Evolutionary conservation across 2,888 invertebrate genomes (phyloP).

Genomic region (Pyrrhosoma nymphula): DNA sequence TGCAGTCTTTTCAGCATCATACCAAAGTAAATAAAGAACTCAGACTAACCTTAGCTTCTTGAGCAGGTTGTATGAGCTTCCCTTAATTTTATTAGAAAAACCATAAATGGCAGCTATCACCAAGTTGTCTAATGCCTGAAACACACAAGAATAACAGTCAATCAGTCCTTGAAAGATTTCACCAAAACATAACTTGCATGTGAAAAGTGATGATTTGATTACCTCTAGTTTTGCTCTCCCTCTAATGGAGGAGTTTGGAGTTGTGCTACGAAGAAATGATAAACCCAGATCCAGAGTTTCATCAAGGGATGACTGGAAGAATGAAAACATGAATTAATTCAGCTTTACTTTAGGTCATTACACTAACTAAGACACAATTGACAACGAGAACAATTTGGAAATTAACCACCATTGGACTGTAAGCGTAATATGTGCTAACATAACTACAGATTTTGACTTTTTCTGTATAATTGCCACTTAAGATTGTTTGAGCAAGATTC

Average conservation of each 20-base stretch:
- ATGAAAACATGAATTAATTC: neutral
- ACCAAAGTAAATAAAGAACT: no score
- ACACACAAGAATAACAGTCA: slow-evolving; percentile 38
- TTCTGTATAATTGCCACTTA: no score
- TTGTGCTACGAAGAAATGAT: slow-evolving; percentile 72
- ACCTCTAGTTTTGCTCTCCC: slow-evolving; percentile 74
- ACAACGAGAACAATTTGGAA: no score
- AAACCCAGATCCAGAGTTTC: slow-evolving; percentile 70
- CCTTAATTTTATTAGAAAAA: slow-evolving; percentile 79
- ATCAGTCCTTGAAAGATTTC: neutral
- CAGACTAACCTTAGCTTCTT: slow-evolving; percentile 78
- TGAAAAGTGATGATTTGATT: slow-evolving; percentile 41
- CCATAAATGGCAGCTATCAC: slow-evolving; percentile 80
- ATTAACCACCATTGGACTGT: no score
- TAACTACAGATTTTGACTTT: no score
- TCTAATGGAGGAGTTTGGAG: slow-evolving; percentile 72
- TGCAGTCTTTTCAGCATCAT: no score
- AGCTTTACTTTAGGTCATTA: no score
- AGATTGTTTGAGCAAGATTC: no score
- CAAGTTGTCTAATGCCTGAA: slow-evolving; percentile 78
- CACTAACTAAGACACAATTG: neutral
- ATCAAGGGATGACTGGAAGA: slow-evolving; percentile 68
- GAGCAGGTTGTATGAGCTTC: slow-evolving; percentile 78
- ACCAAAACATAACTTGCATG: neutral
- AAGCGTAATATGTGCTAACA: no score